Evolutionary conservation across 2,888 invertebrate genomes (phyloP).

Genomic region (Iselma pallidipennis): DNA sequence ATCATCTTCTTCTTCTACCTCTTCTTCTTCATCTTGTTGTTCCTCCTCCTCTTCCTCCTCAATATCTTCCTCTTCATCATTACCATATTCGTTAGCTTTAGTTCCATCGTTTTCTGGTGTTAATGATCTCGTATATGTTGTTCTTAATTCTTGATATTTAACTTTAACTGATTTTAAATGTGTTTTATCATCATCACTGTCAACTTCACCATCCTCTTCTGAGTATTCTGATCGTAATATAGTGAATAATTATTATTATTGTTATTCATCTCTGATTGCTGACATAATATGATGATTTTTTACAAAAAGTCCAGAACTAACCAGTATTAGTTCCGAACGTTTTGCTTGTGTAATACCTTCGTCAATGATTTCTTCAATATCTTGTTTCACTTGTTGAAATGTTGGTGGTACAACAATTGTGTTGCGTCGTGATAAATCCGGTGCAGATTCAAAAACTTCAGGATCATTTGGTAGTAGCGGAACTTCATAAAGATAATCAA

Average conservation of each 20-base stretch:
- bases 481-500: neutral
- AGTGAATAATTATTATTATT: constrained; percentile 4
- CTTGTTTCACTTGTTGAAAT: constrained; percentile 49
- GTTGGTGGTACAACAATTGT: constrained; percentile 56
- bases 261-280: neutral
- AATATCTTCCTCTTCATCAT: constrained; percentile 50
- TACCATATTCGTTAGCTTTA: constrained; percentile 39
- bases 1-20: constrained; percentile 54
- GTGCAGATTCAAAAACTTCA: constrained; percentile 30
- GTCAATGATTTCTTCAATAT: constrained; percentile 40
- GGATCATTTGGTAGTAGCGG: constrained; percentile 6
- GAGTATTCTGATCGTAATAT: constrained; percentile 42
- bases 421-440: constrained; percentile 55
- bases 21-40: constrained; percentile 50
- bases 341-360: constrained; percentile 28
- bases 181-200: constrained; percentile 43
- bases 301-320: constrained; percentile 22
- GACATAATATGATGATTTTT: neutral
- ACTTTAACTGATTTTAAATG: constrained; percentile 39
- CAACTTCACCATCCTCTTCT: constrained; percentile 53
- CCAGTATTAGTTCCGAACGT: constrained; percentile 17
- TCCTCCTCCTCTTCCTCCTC: constrained; percentile 53
- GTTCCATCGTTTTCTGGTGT: constrained; percentile 43
- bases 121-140: constrained; percentile 48
- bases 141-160: constrained; percentile 50